Conservation (phyloP, 2,113 vertebrate species). For the Amphiprion ocellaris region DNA sequence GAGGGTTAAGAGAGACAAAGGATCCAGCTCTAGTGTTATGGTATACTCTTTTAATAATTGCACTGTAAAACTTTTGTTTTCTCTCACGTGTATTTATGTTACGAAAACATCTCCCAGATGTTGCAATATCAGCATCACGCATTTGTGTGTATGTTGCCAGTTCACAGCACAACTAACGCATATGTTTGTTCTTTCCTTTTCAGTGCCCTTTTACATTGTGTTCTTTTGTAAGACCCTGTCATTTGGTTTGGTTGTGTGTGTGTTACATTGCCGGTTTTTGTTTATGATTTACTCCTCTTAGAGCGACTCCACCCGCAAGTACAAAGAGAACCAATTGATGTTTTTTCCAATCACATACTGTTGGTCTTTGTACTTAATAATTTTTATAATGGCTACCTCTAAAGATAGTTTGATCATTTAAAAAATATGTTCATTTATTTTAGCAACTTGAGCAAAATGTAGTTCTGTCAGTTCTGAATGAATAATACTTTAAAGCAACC, state of each 20-base stretch:
- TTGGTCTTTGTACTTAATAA: no score
- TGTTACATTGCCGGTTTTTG: not conserved
- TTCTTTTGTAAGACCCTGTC: constrained; percentile 14
- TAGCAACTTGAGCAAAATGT: no score
- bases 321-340: no score
- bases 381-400: no score
- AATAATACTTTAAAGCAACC: no score
- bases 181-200: constrained; percentile 8
- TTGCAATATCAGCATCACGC: not conserved
- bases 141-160: not conserved
- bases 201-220: not conserved
- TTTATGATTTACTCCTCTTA: no score
- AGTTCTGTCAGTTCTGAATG: no score
- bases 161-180: not conserved
- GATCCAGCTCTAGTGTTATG: no score
- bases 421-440: no score
- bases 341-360: no score
- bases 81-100: not conserved
- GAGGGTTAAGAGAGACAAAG: not conserved
- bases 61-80: not conserved
- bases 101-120: not conserved
- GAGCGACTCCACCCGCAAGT: no score
- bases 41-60: not conserved
- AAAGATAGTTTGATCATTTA: no score
- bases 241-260: constrained; percentile 10